phyloP scores from a whole-genome alignment of 2,888 invertebrate species.

The Timema cristinae region DNA sequence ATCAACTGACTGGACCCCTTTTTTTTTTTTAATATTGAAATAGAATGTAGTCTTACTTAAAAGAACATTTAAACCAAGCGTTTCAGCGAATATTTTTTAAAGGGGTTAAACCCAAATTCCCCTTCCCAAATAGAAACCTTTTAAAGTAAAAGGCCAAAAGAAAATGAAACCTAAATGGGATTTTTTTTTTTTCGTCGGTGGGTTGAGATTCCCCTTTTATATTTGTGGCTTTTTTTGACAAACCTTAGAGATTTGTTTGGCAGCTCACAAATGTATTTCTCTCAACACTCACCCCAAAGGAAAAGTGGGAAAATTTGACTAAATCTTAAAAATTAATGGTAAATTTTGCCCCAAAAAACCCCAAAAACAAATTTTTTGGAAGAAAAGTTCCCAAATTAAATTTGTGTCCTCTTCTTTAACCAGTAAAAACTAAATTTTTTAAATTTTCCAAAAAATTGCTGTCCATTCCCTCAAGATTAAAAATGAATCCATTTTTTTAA shows the following conservation, averaged over 20 bases:
- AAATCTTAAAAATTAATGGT: neutral
- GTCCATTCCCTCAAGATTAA: neutral
- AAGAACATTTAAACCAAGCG: too few species aligned
- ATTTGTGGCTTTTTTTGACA: too few species aligned
- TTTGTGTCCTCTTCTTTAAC: neutral
- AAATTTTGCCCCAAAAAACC: conserved; percentile 15
- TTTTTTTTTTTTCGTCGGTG: neutral
- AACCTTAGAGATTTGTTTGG: neutral
- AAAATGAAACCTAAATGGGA: neutral
- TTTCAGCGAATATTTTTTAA: neutral
- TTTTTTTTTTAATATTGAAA: too few species aligned
- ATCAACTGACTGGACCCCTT: neutral
- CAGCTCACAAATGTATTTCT: neutral
- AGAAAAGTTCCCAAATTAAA: neutral
- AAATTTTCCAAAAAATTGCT: neutral
- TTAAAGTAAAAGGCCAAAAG: too few species aligned
- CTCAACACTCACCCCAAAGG: neutral
- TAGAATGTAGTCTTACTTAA: too few species aligned
- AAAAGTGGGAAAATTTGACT: conserved; percentile 8
- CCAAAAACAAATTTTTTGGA: neutral
- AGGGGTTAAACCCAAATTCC: conserved; percentile 12
- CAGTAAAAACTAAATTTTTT: neutral
- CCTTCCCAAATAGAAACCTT: too few species aligned
- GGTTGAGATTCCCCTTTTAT: conserved; percentile 16
- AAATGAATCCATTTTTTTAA: neutral